Conservation (phyloP, 2,113 vertebrate genomes). For the Microtus oregoni region DNA sequence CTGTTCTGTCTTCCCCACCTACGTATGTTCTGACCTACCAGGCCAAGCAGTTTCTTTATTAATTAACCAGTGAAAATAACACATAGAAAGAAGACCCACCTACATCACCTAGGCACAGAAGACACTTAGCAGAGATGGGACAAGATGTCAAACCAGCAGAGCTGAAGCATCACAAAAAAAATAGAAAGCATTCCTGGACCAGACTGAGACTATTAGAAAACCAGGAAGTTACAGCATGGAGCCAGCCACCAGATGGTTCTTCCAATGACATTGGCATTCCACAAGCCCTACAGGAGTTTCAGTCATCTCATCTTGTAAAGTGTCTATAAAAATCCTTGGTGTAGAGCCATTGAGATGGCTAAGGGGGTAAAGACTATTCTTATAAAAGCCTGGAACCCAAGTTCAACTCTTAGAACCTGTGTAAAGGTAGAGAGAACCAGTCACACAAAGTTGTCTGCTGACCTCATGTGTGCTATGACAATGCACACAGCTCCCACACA, state of each 20-base stretch:
- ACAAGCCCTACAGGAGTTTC: background rate
- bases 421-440: background rate
- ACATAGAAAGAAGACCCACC: too few species aligned
- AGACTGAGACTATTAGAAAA: background rate
- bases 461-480: background rate
- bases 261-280: background rate
- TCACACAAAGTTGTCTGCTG: too few species aligned
- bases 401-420: too few species aligned
- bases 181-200: background rate
- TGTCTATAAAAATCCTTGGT: background rate
- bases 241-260: background rate
- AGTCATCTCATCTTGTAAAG: slow-evolving; percentile 25
- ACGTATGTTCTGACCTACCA: too few species aligned
- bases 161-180: background rate
- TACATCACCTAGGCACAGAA: background rate
- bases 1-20: too few species aligned
- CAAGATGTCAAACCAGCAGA: background rate
- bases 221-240: background rate
- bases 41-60: too few species aligned
- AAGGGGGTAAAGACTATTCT: too few species aligned
- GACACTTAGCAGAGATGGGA: background rate
- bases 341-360: too few species aligned
- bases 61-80: too few species aligned
- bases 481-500: background rate
- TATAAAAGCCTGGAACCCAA: background rate